A percentile compares a stretch with the other conserved stretches of the same genome.
phyloP scores from a whole-genome alignment of 2,113 vertebrate genomes.

The Machaerirhynchus nigripectus region DNA sequence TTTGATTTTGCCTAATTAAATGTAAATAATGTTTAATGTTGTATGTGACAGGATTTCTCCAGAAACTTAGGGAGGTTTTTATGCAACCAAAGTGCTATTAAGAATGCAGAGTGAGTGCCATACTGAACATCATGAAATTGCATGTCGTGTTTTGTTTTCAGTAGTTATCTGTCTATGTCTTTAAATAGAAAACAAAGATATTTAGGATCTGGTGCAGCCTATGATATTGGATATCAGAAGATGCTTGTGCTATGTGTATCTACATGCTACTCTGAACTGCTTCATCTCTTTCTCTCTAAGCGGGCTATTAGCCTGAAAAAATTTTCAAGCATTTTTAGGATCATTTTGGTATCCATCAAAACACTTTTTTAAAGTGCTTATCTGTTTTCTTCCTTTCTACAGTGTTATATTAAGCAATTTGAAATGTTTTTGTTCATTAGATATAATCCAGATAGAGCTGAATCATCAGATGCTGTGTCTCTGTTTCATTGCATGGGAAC shows the following conservation, averaged over 20 bases:
- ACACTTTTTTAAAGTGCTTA: neutral
- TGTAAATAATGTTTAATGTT: slow-evolving; percentile 77
- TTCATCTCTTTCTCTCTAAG: slow-evolving; percentile 13
- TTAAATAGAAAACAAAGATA: slow-evolving; percentile 40
- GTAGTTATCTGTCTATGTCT: neutral
- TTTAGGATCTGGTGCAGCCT: slow-evolving; percentile 16
- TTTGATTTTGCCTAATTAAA: slow-evolving; percentile 79
- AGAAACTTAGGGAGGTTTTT: slow-evolving; percentile 42
- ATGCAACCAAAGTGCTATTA: slow-evolving; percentile 40
- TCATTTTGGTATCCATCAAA: slow-evolving; percentile 2
- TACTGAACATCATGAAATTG: neutral
- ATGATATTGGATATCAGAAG: neutral
- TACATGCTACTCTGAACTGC: neutral
- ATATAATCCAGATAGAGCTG: neutral
- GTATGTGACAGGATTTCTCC: slow-evolving; percentile 64
- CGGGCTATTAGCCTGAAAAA: neutral
- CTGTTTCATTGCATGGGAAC: neutral
- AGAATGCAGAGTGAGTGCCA: neutral
- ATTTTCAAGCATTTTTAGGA: neutral
- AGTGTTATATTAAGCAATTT: neutral
- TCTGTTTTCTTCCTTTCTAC: neutral
- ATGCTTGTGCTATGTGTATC: neutral
- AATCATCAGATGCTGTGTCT: neutral
- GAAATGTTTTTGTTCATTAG: neutral
- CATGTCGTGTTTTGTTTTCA: slow-evolving; percentile 16